These are phyloP conservation scores for Menidia menidia DNA, from an alignment of 2,797 vertebrate species.

Conservation along the genomic window DNA sequence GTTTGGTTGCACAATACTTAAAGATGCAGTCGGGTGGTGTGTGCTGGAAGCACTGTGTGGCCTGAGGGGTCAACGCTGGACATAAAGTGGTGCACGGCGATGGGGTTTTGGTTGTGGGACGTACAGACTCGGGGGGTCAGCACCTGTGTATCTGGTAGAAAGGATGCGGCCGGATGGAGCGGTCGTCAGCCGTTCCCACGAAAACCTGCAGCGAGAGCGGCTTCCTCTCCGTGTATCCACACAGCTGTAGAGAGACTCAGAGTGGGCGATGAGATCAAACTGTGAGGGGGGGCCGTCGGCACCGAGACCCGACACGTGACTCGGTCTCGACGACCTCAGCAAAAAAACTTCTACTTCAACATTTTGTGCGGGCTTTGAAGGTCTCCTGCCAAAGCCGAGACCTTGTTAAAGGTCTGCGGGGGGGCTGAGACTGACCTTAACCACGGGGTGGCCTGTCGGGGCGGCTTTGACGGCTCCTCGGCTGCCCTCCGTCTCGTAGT, in stretches of 20 bases:
- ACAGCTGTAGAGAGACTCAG: conserved; percentile 79
- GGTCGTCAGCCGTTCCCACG: conserved; percentile 92
- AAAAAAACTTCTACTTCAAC: not conserved
- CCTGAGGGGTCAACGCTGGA: not conserved
- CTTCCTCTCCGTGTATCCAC: conserved; percentile 90
- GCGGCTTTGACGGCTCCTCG: conserved; percentile 91
- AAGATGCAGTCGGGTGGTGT: conserved; percentile 12
- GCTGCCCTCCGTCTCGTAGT: conserved; percentile 95
- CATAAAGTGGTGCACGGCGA: not conserved
- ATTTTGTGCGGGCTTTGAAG: not conserved
- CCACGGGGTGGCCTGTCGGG: conserved; percentile 88
- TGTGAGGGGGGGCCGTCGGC: conserved; percentile 29
- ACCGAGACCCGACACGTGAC: conserved; percentile 20
- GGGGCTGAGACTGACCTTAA: conserved; percentile 84
- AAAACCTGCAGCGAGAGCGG: conserved; percentile 93
- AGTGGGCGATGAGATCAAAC: conserved; percentile 28
- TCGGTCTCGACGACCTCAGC: conserved; percentile 2
- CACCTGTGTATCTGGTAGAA: conserved; percentile 95
- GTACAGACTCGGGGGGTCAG: not conserved
- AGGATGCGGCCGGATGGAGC: conserved; percentile 91
- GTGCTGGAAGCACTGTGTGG: not conserved
- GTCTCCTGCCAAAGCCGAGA: not conserved
- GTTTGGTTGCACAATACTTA: conserved; percentile 30
- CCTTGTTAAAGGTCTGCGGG: not conserved
- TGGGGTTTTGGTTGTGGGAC: not conserved